These are phyloP conservation scores for Crypturellus tataupa DNA, from an alignment of 2,797 vertebrate genomes.

Conservation along the genomic window DNA sequence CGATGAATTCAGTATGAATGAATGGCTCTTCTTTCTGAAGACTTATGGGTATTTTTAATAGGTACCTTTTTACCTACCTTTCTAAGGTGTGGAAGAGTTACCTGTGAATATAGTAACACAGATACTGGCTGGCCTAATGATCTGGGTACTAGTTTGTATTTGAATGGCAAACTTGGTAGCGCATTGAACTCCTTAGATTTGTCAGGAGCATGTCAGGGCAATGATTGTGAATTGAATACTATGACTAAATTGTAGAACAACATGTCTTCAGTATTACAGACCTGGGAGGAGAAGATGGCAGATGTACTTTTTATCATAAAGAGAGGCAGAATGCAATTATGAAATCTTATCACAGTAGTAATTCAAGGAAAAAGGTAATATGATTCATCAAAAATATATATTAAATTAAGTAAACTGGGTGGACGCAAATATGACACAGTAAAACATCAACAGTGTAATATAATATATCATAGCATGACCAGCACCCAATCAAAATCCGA, in stretches of 20 bases:
- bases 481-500: background rate
- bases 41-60: background rate
- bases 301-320: background rate
- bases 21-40: background rate
- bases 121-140: background rate
- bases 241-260: background rate
- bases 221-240: background rate
- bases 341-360: background rate
- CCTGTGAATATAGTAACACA: background rate
- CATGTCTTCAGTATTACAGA: background rate
- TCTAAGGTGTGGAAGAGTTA: background rate
- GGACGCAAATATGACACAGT: background rate
- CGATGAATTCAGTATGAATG: background rate
- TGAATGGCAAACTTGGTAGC: background rate
- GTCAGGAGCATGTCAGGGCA: background rate
- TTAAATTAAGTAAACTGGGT: background rate
- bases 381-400: slow-evolving; percentile 25
- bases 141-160: background rate
- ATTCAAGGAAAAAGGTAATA: background rate
- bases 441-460: slow-evolving; percentile 10
- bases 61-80: background rate
- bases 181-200: background rate
- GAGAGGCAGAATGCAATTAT: slow-evolving; percentile 27
- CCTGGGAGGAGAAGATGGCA: background rate
- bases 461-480: background rate